A percentile compares a stretch with the other conserved stretches of the same genome.
phyloP scores from a whole-genome alignment of 2,797 vertebrate genomes.

The Cottoperca gobio region DNA sequence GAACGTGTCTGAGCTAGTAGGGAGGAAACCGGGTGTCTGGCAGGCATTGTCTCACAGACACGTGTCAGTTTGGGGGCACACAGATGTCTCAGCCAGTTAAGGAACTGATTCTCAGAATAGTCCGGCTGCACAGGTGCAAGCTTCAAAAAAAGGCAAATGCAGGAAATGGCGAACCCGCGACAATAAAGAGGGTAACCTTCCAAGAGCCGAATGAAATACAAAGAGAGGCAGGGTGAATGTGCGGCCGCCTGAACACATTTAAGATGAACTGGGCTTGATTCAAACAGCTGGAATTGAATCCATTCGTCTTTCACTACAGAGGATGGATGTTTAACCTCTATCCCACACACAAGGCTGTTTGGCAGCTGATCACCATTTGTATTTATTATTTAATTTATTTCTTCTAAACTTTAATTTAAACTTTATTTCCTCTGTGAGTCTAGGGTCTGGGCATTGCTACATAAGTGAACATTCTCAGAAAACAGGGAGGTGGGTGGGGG shows the following conservation, averaged over 20 bases:
- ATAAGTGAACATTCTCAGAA: conserved; percentile 83
- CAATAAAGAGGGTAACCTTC: conserved; percentile 33
- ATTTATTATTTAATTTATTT: conserved; percentile 83
- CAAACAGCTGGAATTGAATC: conserved; percentile 76
- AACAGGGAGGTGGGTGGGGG: conserved; percentile 64
- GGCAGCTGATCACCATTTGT: conserved; percentile 75
- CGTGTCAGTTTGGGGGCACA: conserved; percentile 63
- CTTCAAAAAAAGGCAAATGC: conserved; percentile 19
- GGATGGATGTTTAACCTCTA: conserved; percentile 81
- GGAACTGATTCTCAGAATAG: conserved; percentile 34
- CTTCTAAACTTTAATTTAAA: conserved; percentile 85
- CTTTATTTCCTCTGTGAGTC: conserved; percentile 85
- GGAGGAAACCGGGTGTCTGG: conserved; percentile 72
- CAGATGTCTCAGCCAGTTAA: conserved; percentile 61
- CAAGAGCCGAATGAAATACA: conserved; percentile 52
- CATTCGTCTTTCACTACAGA: conserved; percentile 70
- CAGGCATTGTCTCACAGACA: conserved; percentile 48
- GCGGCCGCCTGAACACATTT: conserved; percentile 51
- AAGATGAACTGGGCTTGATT: conserved; percentile 62
- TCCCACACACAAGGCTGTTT: conserved; percentile 82
- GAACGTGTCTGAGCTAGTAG: conserved; percentile 69
- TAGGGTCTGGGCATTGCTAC: conserved; percentile 83
- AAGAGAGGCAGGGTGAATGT: conserved; percentile 49
- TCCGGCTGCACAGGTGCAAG: conserved; percentile 60
- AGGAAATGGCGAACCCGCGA: conserved; percentile 33